Conservation (phyloP, 2,113 vertebrate genomes). For the Anolis sagrei region DNA sequence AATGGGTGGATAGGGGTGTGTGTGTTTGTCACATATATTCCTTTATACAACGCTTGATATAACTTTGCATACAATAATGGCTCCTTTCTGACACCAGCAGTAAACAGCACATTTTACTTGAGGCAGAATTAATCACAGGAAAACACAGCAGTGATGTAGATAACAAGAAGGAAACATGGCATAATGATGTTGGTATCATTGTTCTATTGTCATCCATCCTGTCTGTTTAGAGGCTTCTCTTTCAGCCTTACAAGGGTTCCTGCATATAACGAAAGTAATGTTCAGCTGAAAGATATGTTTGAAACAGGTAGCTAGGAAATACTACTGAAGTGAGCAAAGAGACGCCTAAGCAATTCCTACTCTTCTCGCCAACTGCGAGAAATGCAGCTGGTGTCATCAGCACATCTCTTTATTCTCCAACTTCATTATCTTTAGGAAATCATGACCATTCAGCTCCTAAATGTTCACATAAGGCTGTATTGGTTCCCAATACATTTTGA, state of each 20-base stretch:
- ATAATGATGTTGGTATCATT: conserved; percentile 66
- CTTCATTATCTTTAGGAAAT: too few species aligned
- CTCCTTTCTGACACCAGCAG: conserved; percentile 68
- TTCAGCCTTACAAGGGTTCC: conserved; percentile 53
- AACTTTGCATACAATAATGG: conserved; percentile 67
- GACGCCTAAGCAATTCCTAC: conserved; percentile 38
- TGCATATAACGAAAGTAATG: conserved; percentile 53
- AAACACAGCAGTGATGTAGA: conserved; percentile 66
- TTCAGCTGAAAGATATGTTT: conserved; percentile 34
- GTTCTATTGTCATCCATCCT: conserved; percentile 67
- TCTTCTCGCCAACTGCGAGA: neutral
- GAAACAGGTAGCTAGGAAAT: conserved; percentile 47
- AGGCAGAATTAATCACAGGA: conserved; percentile 74
- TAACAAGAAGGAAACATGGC: conserved; percentile 68
- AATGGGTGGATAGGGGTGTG: neutral
- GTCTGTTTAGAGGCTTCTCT: conserved; percentile 58
- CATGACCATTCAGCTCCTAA: too few species aligned
- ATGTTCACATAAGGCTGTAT: too few species aligned
- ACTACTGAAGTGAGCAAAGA: conserved; percentile 25
- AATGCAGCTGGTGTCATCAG: too few species aligned
- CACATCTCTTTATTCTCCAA: too few species aligned
- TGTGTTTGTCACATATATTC: conserved; percentile 64
- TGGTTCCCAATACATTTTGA: too few species aligned
- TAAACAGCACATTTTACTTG: conserved; percentile 66
- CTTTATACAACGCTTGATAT: conserved; percentile 54